Conservation (phyloP, 2,113 vertebrate species). For the Megalops atlanticus region DNA sequence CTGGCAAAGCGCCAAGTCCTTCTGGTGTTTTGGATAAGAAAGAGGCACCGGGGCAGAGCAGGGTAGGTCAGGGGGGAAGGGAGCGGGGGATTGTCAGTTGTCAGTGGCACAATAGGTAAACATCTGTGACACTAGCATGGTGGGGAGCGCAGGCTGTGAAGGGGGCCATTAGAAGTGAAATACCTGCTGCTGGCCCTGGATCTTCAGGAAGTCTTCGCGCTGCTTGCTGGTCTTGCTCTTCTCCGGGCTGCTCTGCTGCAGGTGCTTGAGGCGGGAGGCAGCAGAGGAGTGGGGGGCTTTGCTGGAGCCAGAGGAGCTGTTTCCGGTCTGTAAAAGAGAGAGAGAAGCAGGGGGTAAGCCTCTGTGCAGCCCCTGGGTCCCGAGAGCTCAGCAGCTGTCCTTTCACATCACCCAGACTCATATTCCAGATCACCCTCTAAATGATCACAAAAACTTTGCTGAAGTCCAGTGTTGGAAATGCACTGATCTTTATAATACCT, state of each 20-base stretch:
- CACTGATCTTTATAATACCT: background rate
- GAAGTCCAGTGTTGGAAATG: background rate
- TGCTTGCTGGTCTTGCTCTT: constrained; percentile 87
- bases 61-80: constrained; percentile 2
- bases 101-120: constrained; percentile 21
- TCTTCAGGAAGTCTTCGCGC: constrained; percentile 87
- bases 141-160: constrained; percentile 11
- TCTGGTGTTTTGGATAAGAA: constrained; percentile 1
- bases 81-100: constrained; percentile 22
- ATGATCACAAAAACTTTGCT: background rate
- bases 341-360: constrained; percentile 29
- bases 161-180: constrained; percentile 36
- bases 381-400: background rate
- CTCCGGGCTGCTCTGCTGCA: constrained; percentile 87
- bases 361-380: background rate
- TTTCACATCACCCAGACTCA: background rate
- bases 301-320: constrained; percentile 70
- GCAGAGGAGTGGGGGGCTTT: constrained; percentile 82
- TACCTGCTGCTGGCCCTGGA: constrained; percentile 95
- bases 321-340: constrained; percentile 55
- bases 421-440: background rate
- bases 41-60: background rate
- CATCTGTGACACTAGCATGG: background rate
- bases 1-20: background rate
- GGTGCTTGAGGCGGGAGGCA: constrained; percentile 86